Evolutionary conservation across 2,888 invertebrate species (phyloP).

Genomic region (Pasiphila rectangulata): DNA sequence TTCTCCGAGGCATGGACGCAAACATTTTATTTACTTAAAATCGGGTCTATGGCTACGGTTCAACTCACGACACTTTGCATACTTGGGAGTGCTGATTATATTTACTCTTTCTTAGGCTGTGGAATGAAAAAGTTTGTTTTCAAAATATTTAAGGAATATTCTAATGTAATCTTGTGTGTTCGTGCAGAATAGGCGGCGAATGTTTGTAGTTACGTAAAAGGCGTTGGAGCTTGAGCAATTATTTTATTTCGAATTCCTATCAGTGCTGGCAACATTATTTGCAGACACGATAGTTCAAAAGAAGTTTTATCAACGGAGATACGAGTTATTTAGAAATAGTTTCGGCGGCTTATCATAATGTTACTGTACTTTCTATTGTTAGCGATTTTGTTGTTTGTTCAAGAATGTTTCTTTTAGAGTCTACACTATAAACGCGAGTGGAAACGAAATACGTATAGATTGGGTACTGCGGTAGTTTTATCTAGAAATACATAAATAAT

Average conservation of each 20-base stretch:
- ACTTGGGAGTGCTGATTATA: conserved; percentile 32
- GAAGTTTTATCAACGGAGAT: no score
- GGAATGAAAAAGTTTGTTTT: conserved; percentile 29
- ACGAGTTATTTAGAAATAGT: no score
- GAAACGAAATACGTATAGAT: no score
- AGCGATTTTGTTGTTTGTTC: no score
- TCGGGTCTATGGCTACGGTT: conserved; percentile 49
- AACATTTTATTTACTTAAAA: conserved; percentile 58
- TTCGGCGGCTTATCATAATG: no score
- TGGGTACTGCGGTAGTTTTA: no score
- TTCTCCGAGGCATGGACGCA: conserved; percentile 46
- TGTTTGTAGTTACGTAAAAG: conserved; percentile 27
- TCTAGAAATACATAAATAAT: no score
- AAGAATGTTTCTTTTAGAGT: no score
- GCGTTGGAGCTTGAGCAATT: conserved; percentile 29
- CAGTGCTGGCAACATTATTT: no score
- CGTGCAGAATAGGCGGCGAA: conserved; percentile 18
- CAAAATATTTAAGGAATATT: conserved; percentile 28
- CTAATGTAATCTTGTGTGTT: conserved; percentile 28
- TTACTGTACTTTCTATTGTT: no score
- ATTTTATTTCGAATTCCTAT: conserved; percentile 22
- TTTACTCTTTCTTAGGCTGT: conserved; percentile 28
- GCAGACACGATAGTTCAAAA: no score
- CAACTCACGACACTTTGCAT: conserved; percentile 42
- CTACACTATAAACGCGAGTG: no score